Evolutionary conservation across 2,113 vertebrate species (phyloP).

Genomic region (Terrapene triunguis): DNA sequence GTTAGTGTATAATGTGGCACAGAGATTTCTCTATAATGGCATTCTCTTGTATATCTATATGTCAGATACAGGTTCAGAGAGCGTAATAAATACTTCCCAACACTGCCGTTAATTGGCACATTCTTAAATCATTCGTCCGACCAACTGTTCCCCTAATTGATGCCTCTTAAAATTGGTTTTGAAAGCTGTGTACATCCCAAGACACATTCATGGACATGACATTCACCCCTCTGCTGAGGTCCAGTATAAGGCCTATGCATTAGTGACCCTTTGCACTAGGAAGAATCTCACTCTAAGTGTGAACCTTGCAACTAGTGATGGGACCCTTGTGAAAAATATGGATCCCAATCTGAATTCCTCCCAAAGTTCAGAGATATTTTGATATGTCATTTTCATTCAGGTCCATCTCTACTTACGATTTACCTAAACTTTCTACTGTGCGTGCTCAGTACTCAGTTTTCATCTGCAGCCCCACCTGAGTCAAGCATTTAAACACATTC

Average conservation of each 20-base stretch:
- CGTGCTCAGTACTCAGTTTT: not conserved
- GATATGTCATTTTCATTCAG: not conserved
- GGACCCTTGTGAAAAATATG: not conserved
- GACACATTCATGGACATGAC: not conserved
- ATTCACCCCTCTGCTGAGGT: not conserved
- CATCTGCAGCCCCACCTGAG: not conserved
- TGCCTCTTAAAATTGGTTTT: not conserved
- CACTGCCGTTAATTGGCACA: not conserved
- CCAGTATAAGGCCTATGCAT: not conserved
- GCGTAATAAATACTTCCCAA: conserved; percentile 16
- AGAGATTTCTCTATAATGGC: not conserved
- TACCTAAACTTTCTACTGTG: not conserved
- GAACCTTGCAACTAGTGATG: not conserved
- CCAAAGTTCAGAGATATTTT: conserved; percentile 17
- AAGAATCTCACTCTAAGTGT: not conserved
- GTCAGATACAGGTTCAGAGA: conserved; percentile 61
- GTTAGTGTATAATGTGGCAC: conserved; percentile 18
- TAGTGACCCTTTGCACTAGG: not conserved
- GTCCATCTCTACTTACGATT: not conserved
- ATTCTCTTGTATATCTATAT: conserved; percentile 40
- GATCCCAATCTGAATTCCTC: not conserved
- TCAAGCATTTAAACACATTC: not conserved
- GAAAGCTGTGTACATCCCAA: not conserved
- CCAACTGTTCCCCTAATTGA: not conserved
- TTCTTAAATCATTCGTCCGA: not conserved